Conservation (phyloP, 2,888 invertebrate genomes). For the Podotricha telesiphe region DNA sequence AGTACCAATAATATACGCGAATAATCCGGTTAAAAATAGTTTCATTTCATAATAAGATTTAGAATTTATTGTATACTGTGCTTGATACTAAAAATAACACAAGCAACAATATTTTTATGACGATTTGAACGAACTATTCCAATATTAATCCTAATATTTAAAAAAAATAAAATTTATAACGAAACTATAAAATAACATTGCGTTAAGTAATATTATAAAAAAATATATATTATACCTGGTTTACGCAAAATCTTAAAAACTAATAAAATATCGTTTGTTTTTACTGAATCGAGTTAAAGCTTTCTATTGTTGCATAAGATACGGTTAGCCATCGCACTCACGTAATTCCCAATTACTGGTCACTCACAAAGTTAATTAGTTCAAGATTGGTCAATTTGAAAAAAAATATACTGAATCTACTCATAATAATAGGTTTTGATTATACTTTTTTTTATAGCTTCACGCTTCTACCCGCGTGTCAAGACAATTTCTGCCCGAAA, state of each 20-base stretch:
- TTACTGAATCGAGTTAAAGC: slow-evolving; percentile 37
- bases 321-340: slow-evolving; percentile 28
- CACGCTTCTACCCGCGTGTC: too few relatives aligned
- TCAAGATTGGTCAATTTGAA: slow-evolving; percentile 13
- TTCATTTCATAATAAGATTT: too few relatives aligned
- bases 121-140: too few relatives aligned
- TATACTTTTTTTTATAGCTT: too few relatives aligned
- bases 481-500: too few relatives aligned
- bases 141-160: too few relatives aligned
- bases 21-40: too few relatives aligned
- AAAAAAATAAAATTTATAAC: not conserved
- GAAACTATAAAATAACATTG: not conserved
- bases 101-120: too few relatives aligned
- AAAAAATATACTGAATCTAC: not conserved
- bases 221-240: not conserved
- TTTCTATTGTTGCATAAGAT: slow-evolving; percentile 39
- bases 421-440: too few relatives aligned
- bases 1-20: too few relatives aligned
- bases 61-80: too few relatives aligned
- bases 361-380: slow-evolving; percentile 31
- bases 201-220: slow-evolving; percentile 16
- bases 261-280: slow-evolving; percentile 30
- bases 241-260: slow-evolving; percentile 27
- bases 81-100: too few relatives aligned
- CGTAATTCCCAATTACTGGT: slow-evolving; percentile 38